Percentiles rank a stretch among this genome's conserved stretches.
Conservation (phyloP, 2,113 vertebrate genomes). For the Emydura subglobosa region DNA sequence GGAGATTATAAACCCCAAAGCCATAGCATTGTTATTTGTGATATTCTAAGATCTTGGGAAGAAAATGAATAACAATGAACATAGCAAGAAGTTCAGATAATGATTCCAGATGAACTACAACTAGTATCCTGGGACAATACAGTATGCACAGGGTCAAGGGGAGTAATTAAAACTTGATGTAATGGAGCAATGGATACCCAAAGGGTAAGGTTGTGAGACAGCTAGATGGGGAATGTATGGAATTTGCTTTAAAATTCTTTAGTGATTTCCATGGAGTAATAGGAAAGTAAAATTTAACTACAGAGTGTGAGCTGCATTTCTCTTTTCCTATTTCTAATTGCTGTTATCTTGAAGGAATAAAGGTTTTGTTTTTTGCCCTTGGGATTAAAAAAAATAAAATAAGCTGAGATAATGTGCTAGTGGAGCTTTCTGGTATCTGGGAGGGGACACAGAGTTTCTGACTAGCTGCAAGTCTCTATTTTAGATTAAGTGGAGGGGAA, state of each 20-base stretch:
- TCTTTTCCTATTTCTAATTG: neutral
- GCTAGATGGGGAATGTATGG: neutral
- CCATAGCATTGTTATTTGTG: neutral
- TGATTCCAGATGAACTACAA: neutral
- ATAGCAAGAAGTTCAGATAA: neutral
- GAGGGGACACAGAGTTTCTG: neutral
- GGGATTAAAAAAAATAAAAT: neutral
- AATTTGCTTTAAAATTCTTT: neutral
- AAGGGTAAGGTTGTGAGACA: neutral
- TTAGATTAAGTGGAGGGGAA: neutral
- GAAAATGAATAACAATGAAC: neutral
- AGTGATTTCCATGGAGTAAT: neutral
- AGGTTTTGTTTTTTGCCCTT: neutral
- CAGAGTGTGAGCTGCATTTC: neutral
- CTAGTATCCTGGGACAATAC: neutral
- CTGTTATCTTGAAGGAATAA: neutral
- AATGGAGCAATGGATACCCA: neutral
- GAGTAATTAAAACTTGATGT: neutral
- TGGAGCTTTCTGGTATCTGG: too few relatives aligned
- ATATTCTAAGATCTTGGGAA: neutral
- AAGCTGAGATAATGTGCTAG: too few relatives aligned
- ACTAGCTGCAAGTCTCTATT: neutral
- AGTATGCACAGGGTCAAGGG: neutral
- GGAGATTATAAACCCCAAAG: neutral
- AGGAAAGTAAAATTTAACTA: neutral